Evolutionary conservation across 2,888 invertebrate genomes (phyloP).

Genomic region (Cremastinae sp.): DNA sequence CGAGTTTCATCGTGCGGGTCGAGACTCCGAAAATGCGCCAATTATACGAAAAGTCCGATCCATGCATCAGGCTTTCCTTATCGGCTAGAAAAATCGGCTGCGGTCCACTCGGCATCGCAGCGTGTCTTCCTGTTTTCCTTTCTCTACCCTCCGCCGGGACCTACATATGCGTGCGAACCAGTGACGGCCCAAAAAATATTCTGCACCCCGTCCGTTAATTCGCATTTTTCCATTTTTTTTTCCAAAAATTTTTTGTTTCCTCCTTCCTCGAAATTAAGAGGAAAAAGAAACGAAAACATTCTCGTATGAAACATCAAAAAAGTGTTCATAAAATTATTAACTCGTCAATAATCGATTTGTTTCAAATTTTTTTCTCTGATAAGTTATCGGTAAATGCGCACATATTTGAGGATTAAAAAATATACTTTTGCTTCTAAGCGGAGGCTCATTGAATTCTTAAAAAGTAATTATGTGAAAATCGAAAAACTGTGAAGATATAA

Average conservation of each 20-base stretch:
- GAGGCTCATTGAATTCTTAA: no score
- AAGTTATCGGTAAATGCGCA: no score
- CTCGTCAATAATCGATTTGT: no score
- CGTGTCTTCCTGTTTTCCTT: conserved; percentile 47
- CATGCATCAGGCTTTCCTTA: conserved; percentile 39
- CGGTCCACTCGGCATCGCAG: conserved; percentile 50
- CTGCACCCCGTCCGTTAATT: conserved; percentile 37
- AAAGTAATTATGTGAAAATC: no score
- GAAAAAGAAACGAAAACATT: no score
- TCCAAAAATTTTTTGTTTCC: background rate
- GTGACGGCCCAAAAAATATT: conserved; percentile 44
- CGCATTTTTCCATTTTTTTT: background rate
- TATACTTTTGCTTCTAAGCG: no score
- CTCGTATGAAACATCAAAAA: no score
- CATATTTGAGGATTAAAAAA: no score
- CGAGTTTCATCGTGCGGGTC: background rate
- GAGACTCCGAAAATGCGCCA: conserved; percentile 20
- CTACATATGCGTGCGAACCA: conserved; percentile 50
- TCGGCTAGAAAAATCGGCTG: conserved; percentile 61
- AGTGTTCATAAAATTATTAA: no score
- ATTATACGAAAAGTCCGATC: conserved; percentile 20
- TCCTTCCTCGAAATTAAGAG: background rate
- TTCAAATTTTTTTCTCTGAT: no score
- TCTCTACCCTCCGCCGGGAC: conserved; percentile 26
- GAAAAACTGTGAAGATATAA: no score